Conservation (phyloP, 2,113 vertebrate species). For the Chunga burmeisteri region DNA sequence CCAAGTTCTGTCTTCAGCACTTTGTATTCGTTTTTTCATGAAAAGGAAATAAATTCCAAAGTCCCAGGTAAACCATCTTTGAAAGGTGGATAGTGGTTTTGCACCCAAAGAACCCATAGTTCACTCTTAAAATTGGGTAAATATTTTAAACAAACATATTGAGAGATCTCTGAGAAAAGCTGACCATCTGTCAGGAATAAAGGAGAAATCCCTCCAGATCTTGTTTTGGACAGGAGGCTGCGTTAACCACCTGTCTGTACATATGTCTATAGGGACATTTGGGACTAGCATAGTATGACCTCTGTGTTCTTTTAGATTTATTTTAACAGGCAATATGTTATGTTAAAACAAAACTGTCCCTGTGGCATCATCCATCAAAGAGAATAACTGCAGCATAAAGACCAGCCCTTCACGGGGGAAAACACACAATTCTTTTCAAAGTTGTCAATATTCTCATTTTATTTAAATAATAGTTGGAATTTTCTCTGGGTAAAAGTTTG, state of each 20-base stretch:
- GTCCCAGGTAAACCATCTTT: not conserved
- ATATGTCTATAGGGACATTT: constrained; percentile 22
- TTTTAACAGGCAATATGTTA: constrained; percentile 46
- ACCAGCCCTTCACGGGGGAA: not conserved
- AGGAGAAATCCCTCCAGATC: constrained; percentile 37
- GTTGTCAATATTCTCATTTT: not conserved
- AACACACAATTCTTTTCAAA: not conserved
- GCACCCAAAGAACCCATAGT: not conserved
- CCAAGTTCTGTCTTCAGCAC: not conserved
- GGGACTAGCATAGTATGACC: constrained; percentile 27
- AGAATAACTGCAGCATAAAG: not conserved
- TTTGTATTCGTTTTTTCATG: not conserved
- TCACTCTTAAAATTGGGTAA: not conserved
- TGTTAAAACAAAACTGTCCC: constrained; percentile 34
- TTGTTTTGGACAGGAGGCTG: constrained; percentile 42
- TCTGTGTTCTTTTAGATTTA: constrained; percentile 52
- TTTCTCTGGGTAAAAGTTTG: not conserved
- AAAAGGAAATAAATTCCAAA: not conserved
- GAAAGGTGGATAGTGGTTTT: not conserved
- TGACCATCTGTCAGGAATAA: constrained; percentile 39
- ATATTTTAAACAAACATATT: not conserved
- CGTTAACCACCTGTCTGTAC: constrained; percentile 26
- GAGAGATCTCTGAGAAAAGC: not conserved
- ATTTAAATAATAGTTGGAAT: not conserved
- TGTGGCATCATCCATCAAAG: constrained; percentile 27